These are phyloP conservation scores for Psittacula echo DNA, from an alignment of 2,797 vertebrate genomes.

Conservation along the genomic window DNA sequence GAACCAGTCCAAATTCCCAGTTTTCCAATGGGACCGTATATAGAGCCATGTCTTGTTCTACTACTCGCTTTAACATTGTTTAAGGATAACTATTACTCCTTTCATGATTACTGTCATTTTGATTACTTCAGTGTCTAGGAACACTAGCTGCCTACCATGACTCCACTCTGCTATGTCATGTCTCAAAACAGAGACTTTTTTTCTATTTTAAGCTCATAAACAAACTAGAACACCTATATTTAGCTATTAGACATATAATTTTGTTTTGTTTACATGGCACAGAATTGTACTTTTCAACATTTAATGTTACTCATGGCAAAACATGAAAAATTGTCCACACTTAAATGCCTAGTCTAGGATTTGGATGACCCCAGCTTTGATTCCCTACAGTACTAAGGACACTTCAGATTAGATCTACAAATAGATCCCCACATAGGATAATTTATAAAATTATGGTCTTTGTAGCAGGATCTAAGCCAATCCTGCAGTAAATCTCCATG, in stretches of 20 bases:
- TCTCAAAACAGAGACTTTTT: conserved; percentile 1
- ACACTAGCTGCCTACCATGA: not conserved
- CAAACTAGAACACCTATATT: not conserved
- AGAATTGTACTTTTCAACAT: not conserved
- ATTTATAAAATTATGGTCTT: not conserved
- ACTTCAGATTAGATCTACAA: not conserved
- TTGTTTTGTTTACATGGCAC: not conserved
- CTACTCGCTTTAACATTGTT: not conserved
- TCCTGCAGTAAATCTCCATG: not conserved
- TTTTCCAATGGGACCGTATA: not conserved
- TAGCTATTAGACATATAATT: not conserved
- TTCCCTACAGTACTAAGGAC: not conserved
- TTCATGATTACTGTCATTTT: conserved; percentile 17
- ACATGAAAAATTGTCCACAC: not conserved
- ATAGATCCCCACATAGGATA: not conserved
- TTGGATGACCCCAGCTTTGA: not conserved
- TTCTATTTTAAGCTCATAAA: conserved; percentile 8
- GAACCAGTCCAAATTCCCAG: not conserved
- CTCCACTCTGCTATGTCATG: not conserved
- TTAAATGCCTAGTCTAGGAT: not conserved
- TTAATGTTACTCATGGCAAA: not conserved
- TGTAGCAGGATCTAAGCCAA: not conserved
- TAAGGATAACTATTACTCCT: conserved; percentile 8
- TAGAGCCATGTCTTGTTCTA: not conserved
- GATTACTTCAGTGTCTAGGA: not conserved